These are phyloP conservation scores for Sinodicranocentrus sp. DNA, from an alignment of 2,888 invertebrate genomes.

Conservation along the genomic window DNA sequence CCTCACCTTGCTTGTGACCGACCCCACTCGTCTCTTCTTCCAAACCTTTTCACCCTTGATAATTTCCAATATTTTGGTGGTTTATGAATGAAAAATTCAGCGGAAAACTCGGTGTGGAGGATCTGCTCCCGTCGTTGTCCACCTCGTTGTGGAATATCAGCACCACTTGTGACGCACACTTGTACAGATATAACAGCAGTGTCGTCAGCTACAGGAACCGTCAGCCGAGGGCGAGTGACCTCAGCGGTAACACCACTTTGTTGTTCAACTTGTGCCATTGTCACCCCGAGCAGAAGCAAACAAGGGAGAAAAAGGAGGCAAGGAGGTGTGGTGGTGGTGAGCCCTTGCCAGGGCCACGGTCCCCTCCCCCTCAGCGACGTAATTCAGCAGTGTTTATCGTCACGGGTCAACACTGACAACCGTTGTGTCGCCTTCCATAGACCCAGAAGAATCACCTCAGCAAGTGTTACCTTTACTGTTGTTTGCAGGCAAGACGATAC, in stretches of 20 bases:
- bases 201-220: constrained; percentile 14
- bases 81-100: constrained; percentile 69
- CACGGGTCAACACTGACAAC: constrained; percentile 29
- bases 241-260: constrained; percentile 39
- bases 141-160: constrained; percentile 37
- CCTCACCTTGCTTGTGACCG: constrained; percentile 67
- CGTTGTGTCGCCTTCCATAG: constrained; percentile 20
- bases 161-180: constrained; percentile 30
- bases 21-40: constrained; percentile 43
- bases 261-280: constrained; percentile 39
- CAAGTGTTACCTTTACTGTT: constrained; percentile 35
- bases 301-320: constrained; percentile 25
- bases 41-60: constrained; percentile 47
- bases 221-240: constrained; percentile 16
- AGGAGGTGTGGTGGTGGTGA: constrained; percentile 64
- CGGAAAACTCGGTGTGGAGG: constrained; percentile 65
- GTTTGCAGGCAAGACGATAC: constrained; percentile 51
- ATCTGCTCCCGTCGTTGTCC: constrained; percentile 65
- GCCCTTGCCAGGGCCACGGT: constrained; percentile 61
- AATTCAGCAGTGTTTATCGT: constrained; percentile 42
- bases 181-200: constrained; percentile 6
- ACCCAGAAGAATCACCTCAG: constrained; percentile 2
- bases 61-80: constrained; percentile 52
- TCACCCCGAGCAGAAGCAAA: constrained; percentile 24
- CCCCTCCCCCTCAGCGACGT: constrained; percentile 57